Evolutionary conservation across 2,888 invertebrate genomes (phyloP), one percentile per base, ranked within the genome.

Genomic region (Pimpla rufipes): DNA sequence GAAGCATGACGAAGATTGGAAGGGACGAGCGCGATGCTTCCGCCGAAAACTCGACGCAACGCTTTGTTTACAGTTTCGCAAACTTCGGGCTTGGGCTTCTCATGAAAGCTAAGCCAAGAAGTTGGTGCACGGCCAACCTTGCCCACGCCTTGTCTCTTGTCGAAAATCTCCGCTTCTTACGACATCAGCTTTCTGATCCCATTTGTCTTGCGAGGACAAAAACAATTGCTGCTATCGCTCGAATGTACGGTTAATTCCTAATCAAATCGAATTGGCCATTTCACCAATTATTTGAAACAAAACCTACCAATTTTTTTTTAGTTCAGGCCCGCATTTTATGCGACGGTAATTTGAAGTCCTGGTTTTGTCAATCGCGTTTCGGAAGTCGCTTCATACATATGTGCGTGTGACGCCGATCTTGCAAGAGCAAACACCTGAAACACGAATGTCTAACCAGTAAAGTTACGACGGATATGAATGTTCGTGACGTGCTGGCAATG

Each of bases 11-110:
- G 52, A 52, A 13, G 18, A 23, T 16, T 35, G 18, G 13, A 13
- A 23, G 23, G 21, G 42, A 10, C 52, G n/a, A 37, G 75, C 23
- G 16, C 23, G 16, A 23, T 52, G 16, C 18, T 21, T 62, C 57
- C n/a, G 57, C 47, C 64, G 42, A 66, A 64, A 64, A 21, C 52
- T 66, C 23, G 52, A 66, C 23, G 23, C 10, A 66, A 40, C 40
- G 66, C 64, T 75, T 66, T 75, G 75, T 75, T 66, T 55, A 40
- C 64, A 55, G 16, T 75, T 55, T 40, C 23, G 23, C 16, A 29
- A 64, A 75, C 29, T 75, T 55, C 21, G 29, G 13, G 66, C 29
- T 75, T 55, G 37, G 29, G 13, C 16, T 75, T 52, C 23, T 55
- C 40, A 10, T 21, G 75, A 75, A 52, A 13, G 2, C 42, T 23